Base-by-base conservation (phyloP, 2,113 vertebrate species). In the Proterorhinus semilunaris region DNA sequence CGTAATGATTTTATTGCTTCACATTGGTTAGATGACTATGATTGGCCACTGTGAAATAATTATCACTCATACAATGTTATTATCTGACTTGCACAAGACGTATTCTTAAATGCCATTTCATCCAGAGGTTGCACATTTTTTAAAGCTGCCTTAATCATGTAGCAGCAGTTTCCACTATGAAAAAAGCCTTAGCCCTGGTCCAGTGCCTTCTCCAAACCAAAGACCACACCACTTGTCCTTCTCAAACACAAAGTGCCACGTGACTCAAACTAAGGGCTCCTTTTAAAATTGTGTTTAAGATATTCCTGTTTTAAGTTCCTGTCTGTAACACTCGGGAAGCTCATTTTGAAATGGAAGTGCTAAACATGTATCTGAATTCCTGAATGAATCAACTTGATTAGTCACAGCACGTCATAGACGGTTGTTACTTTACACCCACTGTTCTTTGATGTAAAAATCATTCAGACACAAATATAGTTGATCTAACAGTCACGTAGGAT, bases 161-260 rank as follows among this genome's bases (percentile, higher is more conserved):
- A 68, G 65, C 65, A 74, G 59, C 53, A 61, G 65, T 70, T 17
- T 65, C 50, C 54, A 73, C 12, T 48, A 65, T 66, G 1, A 21
- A 76, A 45, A 74, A 65, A 82, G 76, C 77, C 51, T 75, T 79
- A 75, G 47, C 51, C 52, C 76, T 79, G 79, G 75, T 85, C 64
- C 45, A 79, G 71, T 88, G 90, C 79, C 87, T 90, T 88, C 75
- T 86, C 49, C 55, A 79, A 88, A 86, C 85, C 90, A 89, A 88
- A 90, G 81, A 81, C 77, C 74, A 72, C 46, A 66, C 63, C 68
- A 73, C 44, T 21, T 9, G 61, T 81, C 68, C 70, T 66, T 43
- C 49, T 82, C 62, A 57, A 72, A 68, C 68, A 69, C 69, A 72
- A 76, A 87, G 54, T 73, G 46, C 78, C 51, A 69, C 45, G 0